Percentiles rank a stretch among this genome's conserved stretches.
These are phyloP conservation scores for Calliphora vomitoria DNA, from an alignment of 2,888 invertebrate genomes.

Conservation along the genomic window DNA sequence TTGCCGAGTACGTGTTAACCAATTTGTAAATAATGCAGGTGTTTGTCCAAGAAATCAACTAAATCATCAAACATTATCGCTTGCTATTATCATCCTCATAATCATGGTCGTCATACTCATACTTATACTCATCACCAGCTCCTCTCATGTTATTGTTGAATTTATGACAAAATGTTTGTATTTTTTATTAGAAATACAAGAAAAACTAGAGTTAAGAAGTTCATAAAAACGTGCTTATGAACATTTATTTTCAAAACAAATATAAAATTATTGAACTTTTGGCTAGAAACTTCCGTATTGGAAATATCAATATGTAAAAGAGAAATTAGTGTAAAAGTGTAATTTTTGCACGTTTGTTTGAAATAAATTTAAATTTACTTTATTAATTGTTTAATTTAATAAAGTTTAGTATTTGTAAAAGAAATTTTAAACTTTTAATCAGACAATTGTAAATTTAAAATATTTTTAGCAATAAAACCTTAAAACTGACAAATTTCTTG, in stretches of 20 bases:
- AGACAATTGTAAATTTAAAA: too few relatives aligned
- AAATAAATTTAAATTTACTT: neutral
- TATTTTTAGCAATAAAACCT: too few relatives aligned
- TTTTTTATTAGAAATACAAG: neutral
- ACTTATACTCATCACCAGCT: constrained; percentile 20
- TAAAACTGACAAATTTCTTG: too few relatives aligned
- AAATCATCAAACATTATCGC: constrained; percentile 50
- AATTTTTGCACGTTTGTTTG: constrained; percentile 12
- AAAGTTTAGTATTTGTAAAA: too few relatives aligned
- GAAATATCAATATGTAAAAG: constrained; percentile 32
- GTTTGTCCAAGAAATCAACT: constrained; percentile 77
- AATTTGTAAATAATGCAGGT: constrained; percentile 82
- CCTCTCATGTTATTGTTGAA: constrained; percentile 36
- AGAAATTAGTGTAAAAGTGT: constrained; percentile 48
- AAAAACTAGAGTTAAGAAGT: neutral
- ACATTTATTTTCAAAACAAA: constrained; percentile 37
- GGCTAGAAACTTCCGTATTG: constrained; percentile 57
- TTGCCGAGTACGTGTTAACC: constrained; percentile 76
- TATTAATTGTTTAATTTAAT: too few relatives aligned
- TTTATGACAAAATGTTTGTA: constrained; percentile 49
- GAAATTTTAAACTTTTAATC: too few relatives aligned
- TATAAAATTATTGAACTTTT: constrained; percentile 25
- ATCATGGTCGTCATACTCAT: too few relatives aligned
- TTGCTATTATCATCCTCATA: constrained; percentile 29
- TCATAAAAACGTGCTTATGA: constrained; percentile 38